A percentile compares a stretch with the other conserved stretches of the same genome.
These are phyloP conservation scores for Pseudolycoriella hygida DNA, from an alignment of 2,888 invertebrate species.

Conservation along the genomic window DNA sequence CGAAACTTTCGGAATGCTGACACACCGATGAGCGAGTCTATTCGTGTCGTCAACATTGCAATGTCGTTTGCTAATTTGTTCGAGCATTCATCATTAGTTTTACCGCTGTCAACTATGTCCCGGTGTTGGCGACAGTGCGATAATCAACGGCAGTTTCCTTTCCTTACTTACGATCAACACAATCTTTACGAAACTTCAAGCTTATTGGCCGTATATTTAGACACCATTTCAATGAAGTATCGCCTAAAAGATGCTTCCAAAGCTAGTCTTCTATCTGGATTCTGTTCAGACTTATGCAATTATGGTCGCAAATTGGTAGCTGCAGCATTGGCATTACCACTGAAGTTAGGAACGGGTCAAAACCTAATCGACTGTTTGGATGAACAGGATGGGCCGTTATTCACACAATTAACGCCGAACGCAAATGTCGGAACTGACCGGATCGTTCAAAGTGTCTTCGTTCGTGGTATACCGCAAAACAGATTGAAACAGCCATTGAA, in stretches of 20 bases:
- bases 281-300: conserved; percentile 49
- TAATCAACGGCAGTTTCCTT: conserved; percentile 36
- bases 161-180: conserved; percentile 43
- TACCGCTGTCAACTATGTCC: conserved; percentile 49
- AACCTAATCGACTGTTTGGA: conserved; percentile 63
- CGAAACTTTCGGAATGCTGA: conserved; percentile 39
- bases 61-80: conserved; percentile 44
- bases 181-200: conserved; percentile 68
- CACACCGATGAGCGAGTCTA: conserved; percentile 35
- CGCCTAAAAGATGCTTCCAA: conserved; percentile 38
- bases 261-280: conserved; percentile 37
- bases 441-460: conserved; percentile 50
- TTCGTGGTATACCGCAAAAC: conserved; percentile 57
- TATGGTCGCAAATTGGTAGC: conserved; percentile 57
- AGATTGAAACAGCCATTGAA: conserved; percentile 42
- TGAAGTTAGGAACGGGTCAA: conserved; percentile 44
- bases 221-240: conserved; percentile 62
- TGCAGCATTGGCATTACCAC: conserved; percentile 47
- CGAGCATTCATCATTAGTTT: conserved; percentile 51
- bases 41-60: conserved; percentile 47
- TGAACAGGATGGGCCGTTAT: conserved; percentile 42
- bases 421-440: conserved; percentile 47
- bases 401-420: conserved; percentile 55
- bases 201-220: conserved; percentile 63
- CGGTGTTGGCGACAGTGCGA: conserved; percentile 36